Conservation (phyloP, 2,797 vertebrate species). For the Eupleurogrammus muticus region DNA sequence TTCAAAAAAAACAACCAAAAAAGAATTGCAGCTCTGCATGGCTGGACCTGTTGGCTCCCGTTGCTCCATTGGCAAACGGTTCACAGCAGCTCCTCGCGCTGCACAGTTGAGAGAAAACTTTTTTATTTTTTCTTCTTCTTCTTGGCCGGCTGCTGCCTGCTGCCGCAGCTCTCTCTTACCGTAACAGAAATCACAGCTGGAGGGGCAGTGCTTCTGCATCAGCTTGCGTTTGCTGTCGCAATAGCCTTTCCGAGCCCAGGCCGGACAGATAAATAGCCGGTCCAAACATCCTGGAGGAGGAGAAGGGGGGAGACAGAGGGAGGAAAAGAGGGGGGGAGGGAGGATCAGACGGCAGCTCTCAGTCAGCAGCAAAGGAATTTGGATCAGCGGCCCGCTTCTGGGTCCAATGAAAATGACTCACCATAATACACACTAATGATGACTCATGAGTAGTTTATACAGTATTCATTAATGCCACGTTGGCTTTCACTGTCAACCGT, state of each 20-base stretch:
- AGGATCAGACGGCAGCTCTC: constrained; percentile 51
- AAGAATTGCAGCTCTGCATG: constrained; percentile 49
- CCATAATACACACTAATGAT: constrained; percentile 59
- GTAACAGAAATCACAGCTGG: constrained; percentile 96
- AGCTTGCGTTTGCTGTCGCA: constrained; percentile 89
- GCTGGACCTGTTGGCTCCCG: constrained; percentile 76
- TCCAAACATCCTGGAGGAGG: constrained; percentile 92
- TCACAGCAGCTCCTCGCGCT: constrained; percentile 64
- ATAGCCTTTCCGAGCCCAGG: constrained; percentile 92
- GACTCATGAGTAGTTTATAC: constrained; percentile 65
- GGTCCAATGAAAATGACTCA: constrained; percentile 68
- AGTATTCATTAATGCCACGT: constrained; percentile 66
- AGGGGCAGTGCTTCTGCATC: constrained; percentile 97
- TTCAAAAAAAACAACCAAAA: constrained; percentile 53
- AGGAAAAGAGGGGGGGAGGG: constrained; percentile 34
- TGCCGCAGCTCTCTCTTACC: constrained; percentile 82
- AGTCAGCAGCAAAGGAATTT: constrained; percentile 61
- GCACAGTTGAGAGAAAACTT: constrained; percentile 63
- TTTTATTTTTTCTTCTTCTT: constrained; percentile 18
- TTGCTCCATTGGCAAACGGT: constrained; percentile 75
- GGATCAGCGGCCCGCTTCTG: constrained; percentile 33
- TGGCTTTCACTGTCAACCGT: constrained; percentile 46
- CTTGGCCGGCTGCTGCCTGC: constrained; percentile 42
- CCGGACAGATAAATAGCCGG: constrained; percentile 89
- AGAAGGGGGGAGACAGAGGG: constrained; percentile 44